A percentile compares a stretch with the other conserved stretches of the same genome.
Evolutionary conservation across 2,888 invertebrate species (phyloP).

Genomic region (Drosophila setosimentum): DNA sequence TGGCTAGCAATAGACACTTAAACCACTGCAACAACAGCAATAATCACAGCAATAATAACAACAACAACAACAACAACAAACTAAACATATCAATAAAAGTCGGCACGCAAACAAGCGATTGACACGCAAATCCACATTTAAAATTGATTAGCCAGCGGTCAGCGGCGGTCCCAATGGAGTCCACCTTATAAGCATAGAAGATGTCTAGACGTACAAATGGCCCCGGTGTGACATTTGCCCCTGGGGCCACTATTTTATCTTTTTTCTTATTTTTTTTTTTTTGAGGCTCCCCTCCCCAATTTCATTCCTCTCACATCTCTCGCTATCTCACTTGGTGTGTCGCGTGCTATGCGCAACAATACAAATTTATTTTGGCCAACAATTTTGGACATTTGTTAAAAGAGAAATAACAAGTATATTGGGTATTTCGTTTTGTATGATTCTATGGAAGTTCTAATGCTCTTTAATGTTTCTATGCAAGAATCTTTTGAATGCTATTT

Average conservation of each 20-base stretch:
- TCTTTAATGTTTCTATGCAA: background rate
- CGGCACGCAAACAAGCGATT: conserved; percentile 80
- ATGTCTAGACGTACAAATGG: conserved; percentile 67
- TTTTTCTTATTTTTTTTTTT: background rate
- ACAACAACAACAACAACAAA: conserved; percentile 32
- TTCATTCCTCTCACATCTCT: background rate
- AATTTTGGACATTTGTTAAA: conserved; percentile 69
- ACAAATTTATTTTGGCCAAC: conserved; percentile 61
- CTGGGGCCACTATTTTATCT: conserved; percentile 38
- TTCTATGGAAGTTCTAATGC: conserved; percentile 11
- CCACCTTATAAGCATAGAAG: conserved; percentile 61
- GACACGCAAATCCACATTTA: conserved; percentile 81
- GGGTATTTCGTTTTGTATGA: background rate
- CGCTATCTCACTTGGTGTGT: conserved; percentile 48
- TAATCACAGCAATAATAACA: conserved; percentile 44
- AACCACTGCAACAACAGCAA: conserved; percentile 28
- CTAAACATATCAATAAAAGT: conserved; percentile 78
- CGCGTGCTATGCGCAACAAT: conserved; percentile 70
- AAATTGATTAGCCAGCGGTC: conserved; percentile 74
- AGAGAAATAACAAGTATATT: conserved; percentile 47
- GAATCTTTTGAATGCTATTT: background rate
- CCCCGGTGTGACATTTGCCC: conserved; percentile 75
- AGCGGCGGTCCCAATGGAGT: conserved; percentile 37
- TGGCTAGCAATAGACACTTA: conserved; percentile 27
- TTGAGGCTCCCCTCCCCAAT: conserved; percentile 9